phyloP scores from a whole-genome alignment of 2,888 invertebrate species.

The Melanophora roralis region DNA sequence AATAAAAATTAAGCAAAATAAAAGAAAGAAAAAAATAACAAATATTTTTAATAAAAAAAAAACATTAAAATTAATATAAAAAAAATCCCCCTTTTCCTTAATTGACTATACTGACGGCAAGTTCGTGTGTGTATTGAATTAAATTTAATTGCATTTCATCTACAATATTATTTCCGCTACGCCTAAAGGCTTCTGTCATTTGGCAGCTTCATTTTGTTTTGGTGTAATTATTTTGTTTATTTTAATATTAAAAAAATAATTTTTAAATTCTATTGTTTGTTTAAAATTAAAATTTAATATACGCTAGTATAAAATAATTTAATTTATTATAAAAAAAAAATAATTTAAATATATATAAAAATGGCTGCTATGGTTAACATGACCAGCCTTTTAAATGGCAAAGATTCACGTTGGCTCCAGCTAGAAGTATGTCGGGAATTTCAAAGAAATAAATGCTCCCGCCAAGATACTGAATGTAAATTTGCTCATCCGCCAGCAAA shows the following conservation, averaged over 20 bases:
- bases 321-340: constrained; percentile 41
- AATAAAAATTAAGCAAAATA: not conserved
- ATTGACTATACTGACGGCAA: constrained; percentile 9
- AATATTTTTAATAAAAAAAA: not conserved
- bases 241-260: not conserved
- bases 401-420: constrained; percentile 99
- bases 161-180: constrained; percentile 6
- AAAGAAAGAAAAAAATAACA: not conserved
- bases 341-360: constrained; percentile 64
- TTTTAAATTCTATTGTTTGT: constrained; percentile 11
- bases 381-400: constrained; percentile 97
- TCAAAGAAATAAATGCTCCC: constrained; percentile 99
- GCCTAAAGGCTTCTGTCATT: constrained; percentile 17
- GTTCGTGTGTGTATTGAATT: constrained; percentile 10
- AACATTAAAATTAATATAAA: not conserved
- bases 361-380: constrained; percentile 96
- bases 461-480: constrained; percentile 99
- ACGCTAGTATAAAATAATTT: constrained; percentile 45
- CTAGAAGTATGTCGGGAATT: constrained; percentile 99
- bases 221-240: constrained; percentile 27
- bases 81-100: constrained; percentile 6
- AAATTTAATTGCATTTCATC: constrained; percentile 8
- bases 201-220: constrained; percentile 39
- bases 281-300: constrained; percentile 27
- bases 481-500: constrained; percentile 99